Evolutionary conservation across 2,888 invertebrate species (phyloP).

Genomic region (Andrena hattorfiana): DNA sequence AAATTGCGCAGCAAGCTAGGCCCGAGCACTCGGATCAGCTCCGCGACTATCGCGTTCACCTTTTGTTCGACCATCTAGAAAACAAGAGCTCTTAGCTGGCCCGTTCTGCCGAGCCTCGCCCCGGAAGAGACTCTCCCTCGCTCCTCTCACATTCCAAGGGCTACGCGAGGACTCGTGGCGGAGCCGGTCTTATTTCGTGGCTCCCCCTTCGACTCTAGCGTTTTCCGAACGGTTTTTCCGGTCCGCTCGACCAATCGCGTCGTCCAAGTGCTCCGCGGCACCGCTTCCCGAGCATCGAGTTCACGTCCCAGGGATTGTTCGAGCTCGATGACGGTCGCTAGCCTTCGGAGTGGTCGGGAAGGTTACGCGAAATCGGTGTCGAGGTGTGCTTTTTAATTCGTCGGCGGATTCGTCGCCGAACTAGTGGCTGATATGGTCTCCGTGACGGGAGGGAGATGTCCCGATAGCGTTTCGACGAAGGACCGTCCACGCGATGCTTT

Average conservation of each 20-base stretch:
- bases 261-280: neutral
- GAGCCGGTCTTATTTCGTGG: neutral
- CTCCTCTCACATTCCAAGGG: neutral
- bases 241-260: neutral
- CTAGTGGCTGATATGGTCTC: neutral
- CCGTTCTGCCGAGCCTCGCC: neutral
- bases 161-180: neutral
- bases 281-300: neutral
- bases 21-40: constrained; percentile 91
- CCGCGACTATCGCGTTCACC: constrained; percentile 90
- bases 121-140: neutral
- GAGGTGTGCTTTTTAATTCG: constrained; percentile 1
- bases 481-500: neutral
- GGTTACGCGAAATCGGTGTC: neutral
- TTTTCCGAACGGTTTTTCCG: neutral
- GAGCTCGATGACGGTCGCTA: constrained; percentile 4
- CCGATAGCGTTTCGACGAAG: neutral
- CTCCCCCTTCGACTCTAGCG: neutral
- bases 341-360: constrained; percentile 25
- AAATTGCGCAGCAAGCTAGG: constrained; percentile 89
- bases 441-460: neutral
- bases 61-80: constrained; percentile 91
- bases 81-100: constrained; percentile 72
- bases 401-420: neutral
- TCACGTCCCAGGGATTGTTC: neutral